Base-by-base conservation (phyloP, 2,888 invertebrate species). In the Aromia moschata region DNA sequence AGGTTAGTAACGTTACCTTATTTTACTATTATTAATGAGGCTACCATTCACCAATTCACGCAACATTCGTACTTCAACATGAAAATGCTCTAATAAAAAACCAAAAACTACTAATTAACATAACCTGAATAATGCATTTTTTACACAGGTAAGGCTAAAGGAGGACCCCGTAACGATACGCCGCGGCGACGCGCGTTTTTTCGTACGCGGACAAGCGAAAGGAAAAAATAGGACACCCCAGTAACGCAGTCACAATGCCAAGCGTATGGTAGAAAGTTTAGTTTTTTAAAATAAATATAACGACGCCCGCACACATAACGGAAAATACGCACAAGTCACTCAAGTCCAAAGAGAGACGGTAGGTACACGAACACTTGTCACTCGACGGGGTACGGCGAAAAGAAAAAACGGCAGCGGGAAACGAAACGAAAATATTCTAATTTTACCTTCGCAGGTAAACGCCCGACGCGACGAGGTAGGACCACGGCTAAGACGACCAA, bases 401-500 rank as follows among this genome's bases (percentile, higher is more conserved):
- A 60, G 56, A 49, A 44, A 60, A 44, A 53, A 58, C 56, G 56
- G 15, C 17, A 43, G 37, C 47, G 56, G 25, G 15, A 20, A 58
- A 49, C 38, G 51, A 31, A 44, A 55, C 52, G 52, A 52, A 52
- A 31, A 41, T 47, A 44, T 52, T 61, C 57, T 58, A 61, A 61
- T 49, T 56, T 59, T 58, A 59, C 58, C 61, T 56, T 44, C 38
- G 54, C 55, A 61, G 61, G 61, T 47, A 51, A 37, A 40, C 52
- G 45, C 60, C 58, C 51, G 60, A 61, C 64, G 55, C 64, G 64
- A 58, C 58, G 58, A 58, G 33, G 60, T 58, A 49, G 60, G 61
- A 60, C 60, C 58, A 53, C 60, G 65, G 64, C 47, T 51, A 41
- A n/a, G n/a, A n/a, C n/a, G 56, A 63, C 63, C 64, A 65, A 67